Percentiles rank a stretch among this genome's conserved stretches.
Evolutionary conservation across 2,113 vertebrate genomes (phyloP).

Genomic region (Ursus arctos): DNA sequence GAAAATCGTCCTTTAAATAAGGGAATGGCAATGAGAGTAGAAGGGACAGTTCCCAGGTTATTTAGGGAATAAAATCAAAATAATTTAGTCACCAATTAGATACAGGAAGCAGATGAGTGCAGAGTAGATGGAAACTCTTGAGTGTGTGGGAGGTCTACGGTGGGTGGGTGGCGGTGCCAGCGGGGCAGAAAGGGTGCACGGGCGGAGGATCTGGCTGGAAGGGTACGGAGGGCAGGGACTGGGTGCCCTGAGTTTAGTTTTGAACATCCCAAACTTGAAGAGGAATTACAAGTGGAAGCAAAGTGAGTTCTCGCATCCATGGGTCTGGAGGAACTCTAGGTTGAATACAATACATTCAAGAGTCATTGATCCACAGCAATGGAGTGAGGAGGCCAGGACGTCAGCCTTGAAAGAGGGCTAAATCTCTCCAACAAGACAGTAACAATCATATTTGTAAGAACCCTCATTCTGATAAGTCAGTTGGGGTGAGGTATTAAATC

Average conservation of each 20-base stretch:
- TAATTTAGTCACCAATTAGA: not conserved
- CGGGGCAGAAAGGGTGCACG: fast-evolving
- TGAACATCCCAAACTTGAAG: not conserved
- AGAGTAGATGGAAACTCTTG: not conserved
- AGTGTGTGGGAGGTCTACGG: not conserved
- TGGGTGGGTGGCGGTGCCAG: not conserved
- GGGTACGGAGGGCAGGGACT: too few relatives aligned
- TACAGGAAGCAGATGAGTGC: not conserved
- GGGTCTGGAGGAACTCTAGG: too few relatives aligned
- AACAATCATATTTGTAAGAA: not conserved
- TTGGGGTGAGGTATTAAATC: too few relatives aligned
- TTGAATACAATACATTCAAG: not conserved
- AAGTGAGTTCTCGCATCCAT: not conserved
- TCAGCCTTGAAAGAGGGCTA: not conserved
- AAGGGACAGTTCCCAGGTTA: not conserved
- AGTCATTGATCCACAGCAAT: not conserved
- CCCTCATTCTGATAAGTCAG: not conserved
- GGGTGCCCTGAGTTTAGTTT: not conserved
- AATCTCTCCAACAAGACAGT: not conserved
- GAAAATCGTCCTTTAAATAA: not conserved
- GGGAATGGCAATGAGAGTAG: not conserved
- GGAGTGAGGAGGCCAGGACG: not conserved
- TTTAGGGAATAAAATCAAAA: not conserved
- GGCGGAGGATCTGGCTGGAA: not conserved
- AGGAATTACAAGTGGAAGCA: not conserved